Evolutionary conservation across 2,797 vertebrate species (phyloP).

Genomic region (Falco peregrinus): DNA sequence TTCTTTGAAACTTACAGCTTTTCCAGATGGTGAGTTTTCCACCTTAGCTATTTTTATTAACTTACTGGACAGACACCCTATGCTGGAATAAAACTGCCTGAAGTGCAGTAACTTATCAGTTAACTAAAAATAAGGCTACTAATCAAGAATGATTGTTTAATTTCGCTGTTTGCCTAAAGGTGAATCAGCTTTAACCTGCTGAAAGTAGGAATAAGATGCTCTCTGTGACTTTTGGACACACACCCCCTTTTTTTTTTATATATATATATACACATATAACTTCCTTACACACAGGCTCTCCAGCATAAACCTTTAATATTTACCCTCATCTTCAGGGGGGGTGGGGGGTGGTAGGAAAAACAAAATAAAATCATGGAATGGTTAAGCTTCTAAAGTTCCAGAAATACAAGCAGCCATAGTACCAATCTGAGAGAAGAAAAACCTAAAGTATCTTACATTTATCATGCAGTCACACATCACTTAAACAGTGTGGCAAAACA

Average conservation of each 20-base stretch:
- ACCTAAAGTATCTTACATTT: neutral
- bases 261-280: too few relatives aligned
- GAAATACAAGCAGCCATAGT: neutral
- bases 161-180: neutral
- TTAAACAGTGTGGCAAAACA: neutral
- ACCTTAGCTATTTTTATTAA: neutral
- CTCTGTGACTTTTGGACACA: neutral
- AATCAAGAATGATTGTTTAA: neutral
- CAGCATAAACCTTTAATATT: neutral
- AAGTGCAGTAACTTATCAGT: neutral
- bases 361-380: neutral
- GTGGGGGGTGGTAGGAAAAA: neutral
- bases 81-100: neutral
- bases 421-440: neutral
- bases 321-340: neutral
- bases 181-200: neutral
- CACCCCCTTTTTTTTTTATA: neutral
- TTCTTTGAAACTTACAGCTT: neutral
- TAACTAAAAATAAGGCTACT: neutral
- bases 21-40: constrained; percentile 1
- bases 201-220: neutral
- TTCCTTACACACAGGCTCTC: neutral
- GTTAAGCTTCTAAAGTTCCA: neutral
- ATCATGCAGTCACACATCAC: neutral
- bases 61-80: neutral